Conservation (phyloP, 2,888 invertebrate species). For the Agrotis exclamationis region DNA sequence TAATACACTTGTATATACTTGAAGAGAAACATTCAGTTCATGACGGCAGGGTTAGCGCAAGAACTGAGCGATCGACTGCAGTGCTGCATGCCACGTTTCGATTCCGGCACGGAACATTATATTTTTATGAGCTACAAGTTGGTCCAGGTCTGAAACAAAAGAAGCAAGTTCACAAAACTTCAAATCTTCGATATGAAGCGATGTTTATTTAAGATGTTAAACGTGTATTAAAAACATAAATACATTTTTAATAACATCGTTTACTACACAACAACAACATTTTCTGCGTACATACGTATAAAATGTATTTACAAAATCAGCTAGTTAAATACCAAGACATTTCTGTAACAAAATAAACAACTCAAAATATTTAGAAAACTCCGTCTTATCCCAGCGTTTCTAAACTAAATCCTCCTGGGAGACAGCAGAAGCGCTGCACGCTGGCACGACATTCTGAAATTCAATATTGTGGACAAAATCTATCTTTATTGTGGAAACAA, state of each 20-base stretch:
- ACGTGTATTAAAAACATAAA: too few relatives aligned
- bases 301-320: background rate
- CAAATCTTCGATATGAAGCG: background rate
- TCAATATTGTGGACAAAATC: constrained; percentile 45
- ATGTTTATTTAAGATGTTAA: too few relatives aligned
- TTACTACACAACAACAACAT: background rate
- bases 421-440: constrained; percentile 39
- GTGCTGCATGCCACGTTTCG: too few relatives aligned
- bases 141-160: background rate
- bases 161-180: background rate
- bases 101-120: too few relatives aligned
- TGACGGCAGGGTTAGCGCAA: background rate
- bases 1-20: background rate
- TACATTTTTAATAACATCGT: too few relatives aligned
- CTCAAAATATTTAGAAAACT: constrained; percentile 37
- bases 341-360: constrained; percentile 13
- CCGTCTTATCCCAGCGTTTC: constrained; percentile 16
- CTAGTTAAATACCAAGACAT: background rate
- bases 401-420: constrained; percentile 40
- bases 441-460: constrained; percentile 44
- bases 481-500: background rate
- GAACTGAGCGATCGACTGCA: background rate
- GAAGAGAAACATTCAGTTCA: too few relatives aligned
- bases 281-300: background rate
- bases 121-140: too few relatives aligned